phyloP scores from a whole-genome alignment of 2,888 invertebrate genomes.

The Diaprepes abbreviatus region DNA sequence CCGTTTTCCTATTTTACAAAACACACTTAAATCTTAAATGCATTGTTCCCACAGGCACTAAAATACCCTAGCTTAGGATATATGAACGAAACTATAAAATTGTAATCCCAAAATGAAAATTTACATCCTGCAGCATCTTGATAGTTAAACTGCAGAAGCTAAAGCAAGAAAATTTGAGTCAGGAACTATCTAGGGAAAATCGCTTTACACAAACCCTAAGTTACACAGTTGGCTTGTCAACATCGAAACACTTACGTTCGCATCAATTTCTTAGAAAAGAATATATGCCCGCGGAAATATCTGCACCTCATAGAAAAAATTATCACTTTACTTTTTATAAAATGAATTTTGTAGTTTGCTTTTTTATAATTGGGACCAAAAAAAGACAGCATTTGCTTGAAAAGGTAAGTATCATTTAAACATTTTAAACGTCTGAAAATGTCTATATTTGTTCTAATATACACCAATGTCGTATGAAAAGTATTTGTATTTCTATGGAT shows the following conservation, averaged over 20 bases:
- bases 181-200: conserved; percentile 16
- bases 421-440: no score
- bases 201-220: conserved; percentile 16
- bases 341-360: no score
- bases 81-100: conserved; percentile 8
- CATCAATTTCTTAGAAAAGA: conserved; percentile 79
- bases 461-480: no score
- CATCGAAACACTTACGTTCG: conserved; percentile 81
- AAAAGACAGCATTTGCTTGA: no score
- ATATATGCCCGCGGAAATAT: no score
- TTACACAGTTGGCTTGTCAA: conserved; percentile 14
- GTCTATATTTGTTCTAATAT: no score
- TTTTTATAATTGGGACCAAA: no score
- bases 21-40: not conserved
- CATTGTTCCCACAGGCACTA: not conserved
- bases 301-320: no score
- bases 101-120: conserved; percentile 4
- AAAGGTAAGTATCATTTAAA: no score
- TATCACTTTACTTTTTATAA: no score
- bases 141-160: not conserved
- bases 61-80: conserved; percentile 5
- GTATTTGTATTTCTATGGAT: no score
- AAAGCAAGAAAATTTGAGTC: conserved; percentile 18
- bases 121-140: not conserved
- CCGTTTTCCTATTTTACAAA: not conserved